A percentile compares a stretch with the other conserved stretches of the same genome.
Conservation (phyloP, 2,113 vertebrate species). For the Castor canadensis region DNA sequence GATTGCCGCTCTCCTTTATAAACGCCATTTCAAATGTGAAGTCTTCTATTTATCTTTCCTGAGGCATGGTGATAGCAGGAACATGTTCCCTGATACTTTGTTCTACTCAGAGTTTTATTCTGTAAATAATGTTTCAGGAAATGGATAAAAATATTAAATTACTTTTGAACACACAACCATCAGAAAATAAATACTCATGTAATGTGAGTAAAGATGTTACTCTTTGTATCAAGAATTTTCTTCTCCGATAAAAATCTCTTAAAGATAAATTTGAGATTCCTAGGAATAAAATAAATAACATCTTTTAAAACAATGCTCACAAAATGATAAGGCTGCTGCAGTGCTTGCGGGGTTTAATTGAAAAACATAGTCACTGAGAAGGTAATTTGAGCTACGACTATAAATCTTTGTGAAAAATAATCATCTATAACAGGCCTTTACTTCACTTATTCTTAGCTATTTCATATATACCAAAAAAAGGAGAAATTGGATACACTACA, state of each 20-base stretch:
- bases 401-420: conserved; percentile 51
- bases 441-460: conserved; percentile 28
- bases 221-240: background rate
- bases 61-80: background rate
- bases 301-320: conserved; percentile 36
- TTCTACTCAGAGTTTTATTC: background rate
- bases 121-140: background rate
- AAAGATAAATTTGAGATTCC: background rate
- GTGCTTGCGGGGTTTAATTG: conserved; percentile 27
- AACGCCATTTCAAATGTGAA: background rate
- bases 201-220: background rate
- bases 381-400: conserved; percentile 23
- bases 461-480: background rate
- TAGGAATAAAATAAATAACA: conserved; percentile 23
- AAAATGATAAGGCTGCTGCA: background rate
- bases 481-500: conserved; percentile 29
- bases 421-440: background rate
- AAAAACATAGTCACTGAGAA: conserved; percentile 43
- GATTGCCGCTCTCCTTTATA: background rate
- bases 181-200: conserved; percentile 9
- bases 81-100: background rate
- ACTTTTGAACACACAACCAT: background rate
- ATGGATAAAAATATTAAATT: background rate
- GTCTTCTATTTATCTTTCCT: background rate
- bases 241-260: background rate